phyloP scores from a whole-genome alignment of 2,888 invertebrate genomes.

The Himalopsyche anomala region DNA sequence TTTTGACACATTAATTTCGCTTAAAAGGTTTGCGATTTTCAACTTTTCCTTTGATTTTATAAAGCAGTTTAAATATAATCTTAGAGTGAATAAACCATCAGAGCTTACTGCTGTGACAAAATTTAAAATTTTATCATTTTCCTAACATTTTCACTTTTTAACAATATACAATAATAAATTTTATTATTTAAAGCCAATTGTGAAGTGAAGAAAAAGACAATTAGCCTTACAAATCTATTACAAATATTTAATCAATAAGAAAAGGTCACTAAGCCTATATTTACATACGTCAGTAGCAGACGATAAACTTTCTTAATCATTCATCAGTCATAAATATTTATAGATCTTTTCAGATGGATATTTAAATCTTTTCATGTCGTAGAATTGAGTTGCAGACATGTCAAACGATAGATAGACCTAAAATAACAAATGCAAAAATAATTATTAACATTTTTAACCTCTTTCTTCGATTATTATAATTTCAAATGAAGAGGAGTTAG shows the following conservation, averaged over 20 bases:
- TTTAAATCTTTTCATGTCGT: not conserved
- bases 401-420: too few species aligned
- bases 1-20: constrained; percentile 8
- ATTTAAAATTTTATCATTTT: constrained; percentile 32
- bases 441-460: too few species aligned
- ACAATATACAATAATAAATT: constrained; percentile 37
- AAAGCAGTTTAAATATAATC: constrained; percentile 28
- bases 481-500: too few species aligned
- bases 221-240: constrained; percentile 36
- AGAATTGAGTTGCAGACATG: too few species aligned
- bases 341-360: constrained; percentile 25
- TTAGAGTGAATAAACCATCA: constrained; percentile 18
- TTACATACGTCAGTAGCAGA: constrained; percentile 1
- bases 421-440: too few species aligned
- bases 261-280: constrained; percentile 35
- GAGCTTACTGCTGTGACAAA: not conserved
- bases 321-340: constrained; percentile 40
- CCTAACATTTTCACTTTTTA: constrained; percentile 34
- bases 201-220: constrained; percentile 42
- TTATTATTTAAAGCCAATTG: constrained; percentile 37
- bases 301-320: constrained; percentile 15
- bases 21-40: not conserved
- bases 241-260: constrained; percentile 19
- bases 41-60: constrained; percentile 3
- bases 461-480: too few species aligned